Base-by-base conservation (phyloP, 2,888 invertebrate genomes). In the Lycia hirtaria region DNA sequence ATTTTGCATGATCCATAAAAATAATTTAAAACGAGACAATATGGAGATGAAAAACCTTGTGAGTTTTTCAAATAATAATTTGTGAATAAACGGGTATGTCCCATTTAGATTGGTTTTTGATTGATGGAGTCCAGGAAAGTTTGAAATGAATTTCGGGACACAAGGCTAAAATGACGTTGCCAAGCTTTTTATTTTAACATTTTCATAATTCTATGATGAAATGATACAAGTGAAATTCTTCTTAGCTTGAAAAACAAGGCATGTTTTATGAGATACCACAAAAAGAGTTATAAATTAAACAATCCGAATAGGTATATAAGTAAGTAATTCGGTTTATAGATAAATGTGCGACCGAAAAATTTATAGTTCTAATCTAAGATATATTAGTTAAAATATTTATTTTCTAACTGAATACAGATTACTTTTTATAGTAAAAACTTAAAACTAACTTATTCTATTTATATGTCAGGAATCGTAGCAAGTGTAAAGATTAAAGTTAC, bases 81-180 rank as follows among this genome's bases (percentile, higher is more conserved):
- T 60, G 52, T 62, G 66, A 75, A 75, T 71, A 77, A 81, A 75
- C 69, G 63, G 68, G 72, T 78, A 78, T 81, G 82, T 82, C 73
- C 82, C 82, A 83, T 85, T 86, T 84, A 87, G 80, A 88, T 87
- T 85, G 85, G 75, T 79, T 85, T 87, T 88, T 88, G 88, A 88
- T 87, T 82, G 86, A 88, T 85, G 81, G 80, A 73, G 72, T 76
- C 73, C 75, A 75, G 76, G 71, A 78, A 84, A 85, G 78, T 86
- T 88, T 83, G 78, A 80, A 87, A 87, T 83, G 75, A 85, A 85
- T 80, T 81, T 80, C 64, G 65, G 73, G 47, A 68, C 68, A 50
- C 30, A 38, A 41, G 26, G 26, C 37, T 12, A 30, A 17, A 41
- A 30, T 40, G 38, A 40, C 40, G 30, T 30, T 20, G 38, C 38